A percentile compares a stretch with the other conserved stretches of the same genome.
phyloP scores from a whole-genome alignment of 2,888 invertebrate genomes.

The Acronicta leporina region DNA sequence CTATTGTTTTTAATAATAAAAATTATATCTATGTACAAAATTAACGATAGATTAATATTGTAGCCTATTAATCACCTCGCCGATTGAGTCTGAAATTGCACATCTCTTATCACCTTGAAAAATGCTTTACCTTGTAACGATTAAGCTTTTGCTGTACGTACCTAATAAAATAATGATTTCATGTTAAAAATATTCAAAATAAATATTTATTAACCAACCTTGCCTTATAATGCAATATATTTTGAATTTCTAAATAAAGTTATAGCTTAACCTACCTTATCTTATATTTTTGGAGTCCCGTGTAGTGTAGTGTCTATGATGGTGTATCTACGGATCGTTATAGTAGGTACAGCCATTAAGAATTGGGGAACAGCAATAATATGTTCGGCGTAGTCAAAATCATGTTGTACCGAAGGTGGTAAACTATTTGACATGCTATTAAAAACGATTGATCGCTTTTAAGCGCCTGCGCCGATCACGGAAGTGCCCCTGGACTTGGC shows the following conservation, averaged over 20 bases:
- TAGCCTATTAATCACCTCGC: constrained; percentile 25
- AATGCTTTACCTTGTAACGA: constrained; percentile 33
- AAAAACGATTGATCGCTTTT: not conserved
- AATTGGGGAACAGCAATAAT: no score
- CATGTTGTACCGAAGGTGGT: no score
- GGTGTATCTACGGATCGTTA: no score
- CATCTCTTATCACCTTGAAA: constrained; percentile 32
- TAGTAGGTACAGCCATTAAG: no score
- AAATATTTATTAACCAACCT: no score
- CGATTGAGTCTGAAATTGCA: constrained; percentile 28
- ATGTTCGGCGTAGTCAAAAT: no score
- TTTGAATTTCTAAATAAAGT: no score
- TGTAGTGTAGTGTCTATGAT: no score
- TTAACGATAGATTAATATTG: not conserved
- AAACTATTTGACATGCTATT: not conserved
- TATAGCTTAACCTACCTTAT: no score
- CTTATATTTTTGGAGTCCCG: no score
- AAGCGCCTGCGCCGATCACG: constrained; percentile 94
- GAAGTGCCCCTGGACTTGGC: constrained; percentile 95
- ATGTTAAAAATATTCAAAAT: not conserved
- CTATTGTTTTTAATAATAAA: no score
- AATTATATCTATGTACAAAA: not conserved
- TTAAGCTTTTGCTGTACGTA: constrained; percentile 7
- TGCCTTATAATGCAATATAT: no score
- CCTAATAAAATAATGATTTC: not conserved